Evolutionary conservation across 2,113 vertebrate species (phyloP).

Genomic region (Megaceryle torquata): DNA sequence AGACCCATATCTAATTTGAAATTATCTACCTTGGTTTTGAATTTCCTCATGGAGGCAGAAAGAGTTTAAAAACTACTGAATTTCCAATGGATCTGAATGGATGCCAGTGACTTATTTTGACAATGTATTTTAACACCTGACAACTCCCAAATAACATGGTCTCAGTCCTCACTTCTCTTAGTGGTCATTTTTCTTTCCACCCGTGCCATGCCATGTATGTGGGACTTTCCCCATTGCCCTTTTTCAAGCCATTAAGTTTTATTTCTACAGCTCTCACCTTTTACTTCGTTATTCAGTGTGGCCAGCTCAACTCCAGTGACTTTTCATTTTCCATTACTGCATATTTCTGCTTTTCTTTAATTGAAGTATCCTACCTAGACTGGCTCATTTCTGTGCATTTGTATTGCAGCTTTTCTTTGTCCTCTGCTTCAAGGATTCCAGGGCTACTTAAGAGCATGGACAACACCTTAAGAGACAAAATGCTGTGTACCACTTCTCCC

Average conservation of each 20-base stretch:
- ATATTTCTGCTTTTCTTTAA: background rate
- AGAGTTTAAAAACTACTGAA: background rate
- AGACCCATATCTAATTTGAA: background rate
- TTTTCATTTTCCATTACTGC: background rate
- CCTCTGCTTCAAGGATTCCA: background rate
- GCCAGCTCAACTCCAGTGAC: background rate
- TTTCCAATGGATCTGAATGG: background rate
- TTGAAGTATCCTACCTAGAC: background rate
- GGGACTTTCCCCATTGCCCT: background rate
- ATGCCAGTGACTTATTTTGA: background rate
- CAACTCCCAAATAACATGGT: background rate
- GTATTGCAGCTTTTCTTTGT: background rate
- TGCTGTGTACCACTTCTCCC: background rate
- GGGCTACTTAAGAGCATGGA: background rate
- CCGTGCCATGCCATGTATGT: rapidly evolving
- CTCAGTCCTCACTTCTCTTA: background rate
- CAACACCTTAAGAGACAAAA: background rate
- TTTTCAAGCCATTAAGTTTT: background rate
- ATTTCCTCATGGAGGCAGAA: background rate
- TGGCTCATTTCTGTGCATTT: background rate
- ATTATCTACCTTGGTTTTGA: background rate
- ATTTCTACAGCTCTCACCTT: background rate
- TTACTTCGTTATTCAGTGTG: background rate
- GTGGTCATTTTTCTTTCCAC: background rate
- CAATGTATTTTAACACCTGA: background rate